Conservation (phyloP, 2,888 invertebrate genomes). For the Sepiola atlantica region DNA sequence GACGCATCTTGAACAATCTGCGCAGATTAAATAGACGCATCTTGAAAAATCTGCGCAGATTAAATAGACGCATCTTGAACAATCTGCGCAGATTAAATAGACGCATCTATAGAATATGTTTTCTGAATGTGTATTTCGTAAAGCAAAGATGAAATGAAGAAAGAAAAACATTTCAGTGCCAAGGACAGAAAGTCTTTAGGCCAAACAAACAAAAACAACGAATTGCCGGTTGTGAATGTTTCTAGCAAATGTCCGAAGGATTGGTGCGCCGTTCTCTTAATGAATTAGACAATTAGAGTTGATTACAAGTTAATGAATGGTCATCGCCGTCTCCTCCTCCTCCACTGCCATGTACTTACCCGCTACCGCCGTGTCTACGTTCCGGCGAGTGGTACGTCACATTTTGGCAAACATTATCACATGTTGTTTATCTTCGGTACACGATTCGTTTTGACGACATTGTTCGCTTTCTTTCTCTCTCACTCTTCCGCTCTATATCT, state of each 20-base stretch:
- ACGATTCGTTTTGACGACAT: no score
- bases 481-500: neutral
- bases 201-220: neutral
- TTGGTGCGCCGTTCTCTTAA: neutral
- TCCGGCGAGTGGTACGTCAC: neutral
- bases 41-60: no score
- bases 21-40: no score
- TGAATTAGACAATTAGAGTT: neutral
- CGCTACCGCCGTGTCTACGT: neutral
- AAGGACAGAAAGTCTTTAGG: no score
- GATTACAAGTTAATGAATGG: slow-evolving; percentile 32
- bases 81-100: no score
- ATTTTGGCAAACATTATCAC: neutral
- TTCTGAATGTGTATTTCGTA: no score
- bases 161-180: no score
- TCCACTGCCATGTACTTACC: neutral
- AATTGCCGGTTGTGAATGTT: neutral
- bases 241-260: neutral
- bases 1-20: no score
- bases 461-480: neutral
- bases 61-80: no score
- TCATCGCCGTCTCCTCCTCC: neutral
- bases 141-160: no score
- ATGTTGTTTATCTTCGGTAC: neutral
- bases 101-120: no score